phyloP scores from a whole-genome alignment of 2,113 vertebrate species.

The Cyprinodon brontotheroides region DNA sequence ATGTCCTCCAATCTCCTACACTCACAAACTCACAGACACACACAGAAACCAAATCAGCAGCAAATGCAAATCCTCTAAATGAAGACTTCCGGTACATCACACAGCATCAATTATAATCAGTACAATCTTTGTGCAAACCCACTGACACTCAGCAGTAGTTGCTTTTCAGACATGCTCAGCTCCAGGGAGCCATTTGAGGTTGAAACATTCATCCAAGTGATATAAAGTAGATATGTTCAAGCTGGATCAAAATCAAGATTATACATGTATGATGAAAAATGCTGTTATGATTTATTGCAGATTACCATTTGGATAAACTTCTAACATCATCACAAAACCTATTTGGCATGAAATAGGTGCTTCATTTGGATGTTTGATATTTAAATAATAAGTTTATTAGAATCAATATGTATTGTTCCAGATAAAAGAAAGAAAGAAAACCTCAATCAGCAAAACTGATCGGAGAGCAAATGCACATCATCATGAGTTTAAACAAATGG shows the following conservation, averaged over 20 bases:
- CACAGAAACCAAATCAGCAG: conserved; percentile 1
- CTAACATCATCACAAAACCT: conserved; percentile 22
- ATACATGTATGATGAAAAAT: conserved; percentile 42
- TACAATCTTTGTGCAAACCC: not conserved
- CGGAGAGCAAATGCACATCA: conserved; percentile 25
- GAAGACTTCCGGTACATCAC: conserved; percentile 1
- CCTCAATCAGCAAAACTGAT: conserved; percentile 11
- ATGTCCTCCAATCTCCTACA: not conserved
- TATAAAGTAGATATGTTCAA: conserved; percentile 48
- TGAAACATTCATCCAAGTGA: conserved; percentile 51
- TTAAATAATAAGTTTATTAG: conserved; percentile 21
- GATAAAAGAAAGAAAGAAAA: not conserved
- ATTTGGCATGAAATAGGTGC: conserved; percentile 33
- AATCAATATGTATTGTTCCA: conserved; percentile 7
- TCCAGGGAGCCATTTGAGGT: conserved; percentile 25
- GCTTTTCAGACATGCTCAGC: conserved; percentile 27
- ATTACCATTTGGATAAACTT: conserved; percentile 2
- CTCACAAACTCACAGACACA: not conserved
- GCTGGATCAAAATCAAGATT: conserved; percentile 44
- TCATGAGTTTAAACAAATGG: conserved; percentile 55
- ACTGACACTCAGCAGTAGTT: not conserved
- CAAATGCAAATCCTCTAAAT: conserved; percentile 13
- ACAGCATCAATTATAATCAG: conserved; percentile 15
- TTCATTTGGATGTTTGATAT: conserved; percentile 37
- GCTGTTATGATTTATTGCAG: conserved; percentile 22